Base-by-base conservation (phyloP, 2,888 invertebrate genomes). In the Spialia ferax region DNA sequence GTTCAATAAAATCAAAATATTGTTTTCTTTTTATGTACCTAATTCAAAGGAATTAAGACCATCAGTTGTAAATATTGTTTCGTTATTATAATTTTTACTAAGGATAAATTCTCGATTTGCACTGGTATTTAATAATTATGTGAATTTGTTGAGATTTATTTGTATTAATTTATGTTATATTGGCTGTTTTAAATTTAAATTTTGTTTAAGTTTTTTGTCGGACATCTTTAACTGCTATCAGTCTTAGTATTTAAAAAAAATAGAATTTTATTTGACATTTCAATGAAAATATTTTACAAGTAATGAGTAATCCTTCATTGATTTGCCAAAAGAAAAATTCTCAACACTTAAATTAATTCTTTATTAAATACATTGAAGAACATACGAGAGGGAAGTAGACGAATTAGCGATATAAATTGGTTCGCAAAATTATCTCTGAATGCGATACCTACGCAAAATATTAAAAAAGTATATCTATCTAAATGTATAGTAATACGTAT, bases 31-130 rank as follows among this genome's bases (percentile, higher is more conserved):
- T 52, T 29, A 26, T 54, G 55, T 56, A 56, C 35, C n/a, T n/a
- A n/a, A n/a, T 20, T 56, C 52, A 59, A 7, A 20, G 7, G 20
- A 20, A 20, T 20, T 22, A 13, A 57, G 13, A 55, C 22, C n/a
- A 32, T 50, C 62, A 61, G 61, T 67, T 68, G 61, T 68, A 62
- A 62, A 68, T 68, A 62, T 61, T 56, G n/a, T 62, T 68, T 68
- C 48, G 11, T 20, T 48, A 18, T 20, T 65, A 38, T 32, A 57
- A 42, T 22, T 65, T 38, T 35, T 55, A 48, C 32, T 64, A 38
- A 59, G 57, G 57, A 54, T 10, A 42, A 66, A 66, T 54, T 66
- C 38, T 22, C 35, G 52, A 18, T 45, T 38, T 42, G 29, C 18
- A 13, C 60, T 60, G 29, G 45, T 48, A 13, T 18, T 15, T 60